phyloP scores from a whole-genome alignment of 2,113 vertebrate species.

The Catharus fuscescens region DNA sequence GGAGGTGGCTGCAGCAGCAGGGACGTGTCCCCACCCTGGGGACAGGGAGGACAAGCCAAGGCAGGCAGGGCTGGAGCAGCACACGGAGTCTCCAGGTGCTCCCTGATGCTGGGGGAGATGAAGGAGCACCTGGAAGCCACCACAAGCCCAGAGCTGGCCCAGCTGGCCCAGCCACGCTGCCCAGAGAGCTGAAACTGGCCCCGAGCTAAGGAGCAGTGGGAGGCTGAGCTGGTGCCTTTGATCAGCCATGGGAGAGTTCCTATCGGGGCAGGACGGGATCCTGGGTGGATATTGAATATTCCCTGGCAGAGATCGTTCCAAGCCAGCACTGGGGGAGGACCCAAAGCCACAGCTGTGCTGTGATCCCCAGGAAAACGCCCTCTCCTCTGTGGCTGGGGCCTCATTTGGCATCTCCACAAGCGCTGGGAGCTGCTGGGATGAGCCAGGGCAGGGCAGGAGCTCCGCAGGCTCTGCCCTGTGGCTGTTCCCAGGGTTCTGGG shows the following conservation, averaged over 20 bases:
- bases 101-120: neutral
- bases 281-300: neutral
- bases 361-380: neutral
- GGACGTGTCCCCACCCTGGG: neutral
- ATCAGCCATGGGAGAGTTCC: conserved; percentile 9
- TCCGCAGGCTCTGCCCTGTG: neutral
- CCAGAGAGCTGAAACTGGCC: conserved; percentile 48
- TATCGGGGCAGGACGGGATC: neutral
- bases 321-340: neutral
- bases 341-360: neutral
- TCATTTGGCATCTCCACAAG: neutral
- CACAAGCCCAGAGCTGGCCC: neutral
- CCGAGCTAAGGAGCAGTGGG: conserved; percentile 29
- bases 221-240: conserved; percentile 25
- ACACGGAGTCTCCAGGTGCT: neutral
- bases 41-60: neutral
- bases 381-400: neutral
- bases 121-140: neutral
- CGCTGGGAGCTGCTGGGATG: neutral
- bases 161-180: conserved; percentile 22
- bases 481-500: neutral
- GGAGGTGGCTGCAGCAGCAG: neutral
- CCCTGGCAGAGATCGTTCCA: neutral
- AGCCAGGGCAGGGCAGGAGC: neutral
- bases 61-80: neutral